Evolutionary conservation across 2,888 invertebrate species (phyloP), one percentile per base, ranked within the genome.

Genomic region (Sipha maydis): DNA sequence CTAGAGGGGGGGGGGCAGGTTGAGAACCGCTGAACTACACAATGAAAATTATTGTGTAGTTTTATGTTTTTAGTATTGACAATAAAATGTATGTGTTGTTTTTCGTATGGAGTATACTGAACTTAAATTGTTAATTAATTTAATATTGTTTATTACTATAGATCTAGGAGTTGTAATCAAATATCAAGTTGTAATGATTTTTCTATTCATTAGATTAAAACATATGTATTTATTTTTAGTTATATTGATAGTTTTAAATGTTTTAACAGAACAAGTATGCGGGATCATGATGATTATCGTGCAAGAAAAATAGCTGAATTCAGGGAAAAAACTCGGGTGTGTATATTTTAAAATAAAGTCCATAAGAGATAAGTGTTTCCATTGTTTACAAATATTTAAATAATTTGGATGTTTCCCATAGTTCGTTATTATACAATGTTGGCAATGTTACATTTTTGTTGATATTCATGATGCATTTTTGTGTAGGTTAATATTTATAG

Each of bases 221-320:
- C 11, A 28, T 19, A 4, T 21, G 21, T 69, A 0, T 77, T 69
- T 69, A 67, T 25, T 61, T 28, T 71, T 83, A 34, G 5, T n/a
- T 77, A 48, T 54, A 48, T 8, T 77, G 67, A 69, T 85, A 34
- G 25, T 71, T 83, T 9, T 38, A 3, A 54, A 78, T 85, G 69
- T 82, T 82, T 88, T 41, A 73, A 88, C 80, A 88, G 88, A 88
- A 75, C 75, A 25, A 71, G 11, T 28, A 67, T 82, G 41, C 56
- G 88, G 25, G 82, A 88, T 67, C 80, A 76, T 75, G 80, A 82
- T 75, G 80, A 76, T 76, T 88, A 88, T 82, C 88, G 88, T 61
- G 88, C 88, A 28, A 88, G 88, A 82, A 88, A 88, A 88, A 88
- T 88, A 34, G 88, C 88, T 5, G 88, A 88, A 88, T 88, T 88